Percentiles rank a stretch among this genome's conserved stretches.
Evolutionary conservation across 2,113 vertebrate genomes (phyloP).

Genomic region (Epinephelus lanceolatus): DNA sequence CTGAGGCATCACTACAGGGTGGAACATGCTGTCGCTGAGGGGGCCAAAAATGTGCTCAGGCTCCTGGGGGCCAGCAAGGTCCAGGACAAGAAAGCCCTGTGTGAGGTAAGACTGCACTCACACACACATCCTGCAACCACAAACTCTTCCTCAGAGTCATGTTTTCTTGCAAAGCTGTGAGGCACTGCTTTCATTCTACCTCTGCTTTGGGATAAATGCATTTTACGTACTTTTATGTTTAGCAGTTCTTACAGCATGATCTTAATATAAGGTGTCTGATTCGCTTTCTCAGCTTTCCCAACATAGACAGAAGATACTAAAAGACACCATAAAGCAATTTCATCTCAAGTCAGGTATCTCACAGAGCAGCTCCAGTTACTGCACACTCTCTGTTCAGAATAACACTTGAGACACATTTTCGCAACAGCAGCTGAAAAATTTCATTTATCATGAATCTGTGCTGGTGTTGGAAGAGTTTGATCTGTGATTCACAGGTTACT

Average conservation of each 20-base stretch:
- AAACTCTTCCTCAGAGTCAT: not conserved
- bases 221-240: not conserved
- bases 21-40: conserved; percentile 91
- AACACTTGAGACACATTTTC: not conserved
- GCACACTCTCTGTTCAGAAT: not conserved
- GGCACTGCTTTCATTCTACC: not conserved
- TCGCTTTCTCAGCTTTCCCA: not conserved
- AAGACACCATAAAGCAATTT: not conserved
- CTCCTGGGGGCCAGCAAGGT: conserved; percentile 89
- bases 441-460: not conserved
- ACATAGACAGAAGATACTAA: not conserved
- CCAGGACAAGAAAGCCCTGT: conserved; percentile 90
- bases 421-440: not conserved
- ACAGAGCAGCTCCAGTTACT: not conserved
- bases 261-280: not conserved
- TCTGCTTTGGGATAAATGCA: not conserved
- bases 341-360: not conserved
- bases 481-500: not conserved
- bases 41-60: conserved; percentile 91
- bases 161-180: not conserved
- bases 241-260: not conserved
- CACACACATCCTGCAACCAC: not conserved
- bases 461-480: not conserved
- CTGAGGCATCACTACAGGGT: conserved; percentile 92
- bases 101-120: conserved; percentile 74